Evolutionary conservation across 1,140 invertebrate genomes (phyloP).

Genomic region (Pogonognathellus flavescens): DNA sequence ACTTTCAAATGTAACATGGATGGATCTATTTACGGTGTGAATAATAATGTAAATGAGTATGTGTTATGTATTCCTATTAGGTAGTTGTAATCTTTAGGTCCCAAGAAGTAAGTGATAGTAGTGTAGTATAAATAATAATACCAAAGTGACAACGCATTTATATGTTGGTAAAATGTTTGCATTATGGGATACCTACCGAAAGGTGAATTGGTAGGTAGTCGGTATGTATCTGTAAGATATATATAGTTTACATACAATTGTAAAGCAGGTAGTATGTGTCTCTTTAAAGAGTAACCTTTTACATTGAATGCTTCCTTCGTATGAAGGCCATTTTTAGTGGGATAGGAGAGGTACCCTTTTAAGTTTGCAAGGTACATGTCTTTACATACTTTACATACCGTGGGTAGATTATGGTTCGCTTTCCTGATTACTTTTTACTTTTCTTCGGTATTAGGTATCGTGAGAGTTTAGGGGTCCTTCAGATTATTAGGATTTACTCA

Average conservation of each 20-base stretch:
- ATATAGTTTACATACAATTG: too few relatives aligned
- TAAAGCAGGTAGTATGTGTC: too few relatives aligned
- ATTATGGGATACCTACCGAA: too few relatives aligned
- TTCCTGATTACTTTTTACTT: constrained; percentile 6
- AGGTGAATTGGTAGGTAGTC: too few relatives aligned
- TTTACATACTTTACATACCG: background rate
- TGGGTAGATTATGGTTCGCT: background rate
- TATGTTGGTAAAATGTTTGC: too few relatives aligned
- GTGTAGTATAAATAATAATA: too few relatives aligned
- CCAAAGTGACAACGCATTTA: too few relatives aligned
- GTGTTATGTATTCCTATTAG: background rate
- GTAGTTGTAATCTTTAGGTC: too few relatives aligned
- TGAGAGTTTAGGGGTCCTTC: constrained; percentile 19
- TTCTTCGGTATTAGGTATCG: background rate
- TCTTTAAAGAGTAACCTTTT: too few relatives aligned
- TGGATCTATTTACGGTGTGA: constrained; percentile 11
- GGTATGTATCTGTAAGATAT: too few relatives aligned
- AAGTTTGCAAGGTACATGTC: background rate
- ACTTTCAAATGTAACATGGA: constrained; percentile 36
- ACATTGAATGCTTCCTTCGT: too few relatives aligned
- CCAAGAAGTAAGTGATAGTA: too few relatives aligned
- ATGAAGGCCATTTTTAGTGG: background rate
- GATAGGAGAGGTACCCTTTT: background rate
- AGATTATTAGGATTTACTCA: constrained; percentile 1
- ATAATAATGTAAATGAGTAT: constrained; percentile 18